Evolutionary conservation across 2,888 invertebrate genomes (phyloP).

Genomic region (Galerucella pusilla): DNA sequence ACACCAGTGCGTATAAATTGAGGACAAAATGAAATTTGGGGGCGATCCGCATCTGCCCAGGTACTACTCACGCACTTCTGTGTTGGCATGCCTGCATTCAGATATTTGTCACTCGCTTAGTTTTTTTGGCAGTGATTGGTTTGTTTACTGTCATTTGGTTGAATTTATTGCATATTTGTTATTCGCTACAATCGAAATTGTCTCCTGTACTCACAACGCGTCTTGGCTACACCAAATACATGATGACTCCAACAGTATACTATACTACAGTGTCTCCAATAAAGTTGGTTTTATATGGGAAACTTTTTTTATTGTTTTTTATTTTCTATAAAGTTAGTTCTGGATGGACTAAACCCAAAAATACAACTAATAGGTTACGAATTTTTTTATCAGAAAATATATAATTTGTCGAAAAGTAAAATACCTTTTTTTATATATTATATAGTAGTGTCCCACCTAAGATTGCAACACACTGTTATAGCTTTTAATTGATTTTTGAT

Average conservation of each 20-base stretch:
- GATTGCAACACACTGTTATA: no score
- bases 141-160: constrained; percentile 56
- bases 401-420: no score
- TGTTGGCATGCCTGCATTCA: constrained; percentile 66
- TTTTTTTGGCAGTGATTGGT: constrained; percentile 57
- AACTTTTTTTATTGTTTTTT: no score
- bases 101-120: constrained; percentile 65
- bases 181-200: constrained; percentile 41
- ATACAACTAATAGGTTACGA: no score
- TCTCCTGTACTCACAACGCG: neutral
- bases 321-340: no score
- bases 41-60: constrained; percentile 59
- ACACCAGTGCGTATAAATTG: constrained; percentile 52
- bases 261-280: neutral
- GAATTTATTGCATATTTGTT: constrained; percentile 51
- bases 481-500: no score
- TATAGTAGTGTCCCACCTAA: no score
- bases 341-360: no score
- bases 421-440: no score
- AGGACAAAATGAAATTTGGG: constrained; percentile 53
- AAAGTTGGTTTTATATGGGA: no score
- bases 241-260: neutral
- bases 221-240: neutral
- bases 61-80: constrained; percentile 65
- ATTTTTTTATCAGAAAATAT: no score